Base-by-base conservation (phyloP, 2,113 vertebrate species). In the Chlorodrepanis virens region DNA sequence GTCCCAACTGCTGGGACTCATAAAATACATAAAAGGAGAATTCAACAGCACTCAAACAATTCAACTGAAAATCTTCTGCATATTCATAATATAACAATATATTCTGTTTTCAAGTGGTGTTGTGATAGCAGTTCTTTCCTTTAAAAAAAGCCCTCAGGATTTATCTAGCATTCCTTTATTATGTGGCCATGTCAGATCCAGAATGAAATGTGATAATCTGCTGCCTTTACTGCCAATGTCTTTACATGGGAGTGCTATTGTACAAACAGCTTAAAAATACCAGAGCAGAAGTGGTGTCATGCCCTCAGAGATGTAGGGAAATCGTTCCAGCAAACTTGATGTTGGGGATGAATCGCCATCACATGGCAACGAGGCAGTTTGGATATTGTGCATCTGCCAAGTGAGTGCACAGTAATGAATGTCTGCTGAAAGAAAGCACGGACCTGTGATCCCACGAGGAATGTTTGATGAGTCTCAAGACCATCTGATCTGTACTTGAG, bases 101-200 rank as follows among this genome's bases (percentile, higher is more conserved):
- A 64, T 42, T 88, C 4, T 35, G 10, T 15, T 44, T 80, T 10
- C 29, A 49, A 77, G 11, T 40, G 22, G 10, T 80, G 13, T 28
- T 90, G 29, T 57, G 67, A 24, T 53, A 81, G 12, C 4, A 54
- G 29, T 69, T 61, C 12, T n/a, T 90, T 78, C 37, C 19, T 79
- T 68, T 15, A 24, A 71, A 47, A 79, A 35, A 57, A 2, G 0
- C 0, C 5, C 10, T 53, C 5, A 19, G 9, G 12, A 14, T 11
- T 76, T 78, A 56, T 37, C 29, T 69, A n/a, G 5, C 11, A 25
- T 79, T 83, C 17, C 15, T 71, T 78, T 50, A 24, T 53, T 45
- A 45, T 2, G 2, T 13, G 3, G 4, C 29, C 18, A 5, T 75
- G 57, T 40, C 16, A 57, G 44, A 65, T 52, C 28, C 49, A 11